Conservation (phyloP, 1,140 invertebrate species). For the Conus ventricosus region DNA sequence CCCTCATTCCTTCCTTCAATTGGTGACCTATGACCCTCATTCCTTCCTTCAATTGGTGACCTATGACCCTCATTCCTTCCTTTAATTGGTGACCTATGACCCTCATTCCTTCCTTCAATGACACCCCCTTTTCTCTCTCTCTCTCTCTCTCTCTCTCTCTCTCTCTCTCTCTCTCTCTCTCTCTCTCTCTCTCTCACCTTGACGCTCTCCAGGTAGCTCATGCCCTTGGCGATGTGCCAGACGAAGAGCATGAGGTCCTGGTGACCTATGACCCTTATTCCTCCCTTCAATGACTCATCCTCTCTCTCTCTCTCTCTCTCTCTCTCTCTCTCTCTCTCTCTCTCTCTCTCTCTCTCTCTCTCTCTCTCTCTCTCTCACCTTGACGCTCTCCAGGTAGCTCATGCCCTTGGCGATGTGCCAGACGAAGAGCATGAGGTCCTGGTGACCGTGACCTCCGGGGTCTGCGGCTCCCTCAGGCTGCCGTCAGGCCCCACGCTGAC, state of each 20-base stretch:
- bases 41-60: too few species aligned
- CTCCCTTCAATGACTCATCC: too few species aligned
- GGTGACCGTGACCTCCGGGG: constrained; percentile 55
- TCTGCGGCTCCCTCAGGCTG: constrained; percentile 37
- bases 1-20: too few species aligned
- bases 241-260: constrained; percentile 86
- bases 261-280: constrained; percentile 22
- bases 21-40: too few species aligned
- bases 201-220: constrained; percentile 86
- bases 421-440: constrained; percentile 86
- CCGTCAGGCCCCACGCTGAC: constrained; percentile 41
- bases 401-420: constrained; percentile 92
- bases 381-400: constrained; percentile 86
- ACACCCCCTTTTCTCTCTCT: too few species aligned
- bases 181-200: constrained; percentile 78
- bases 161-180: not conserved
- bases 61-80: too few species aligned
- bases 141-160: too few species aligned
- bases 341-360: not conserved
- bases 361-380: constrained; percentile 77
- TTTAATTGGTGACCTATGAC: too few species aligned
- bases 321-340: too few species aligned
- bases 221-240: constrained; percentile 90
- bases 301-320: too few species aligned
- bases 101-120: too few species aligned